These are phyloP conservation scores for Puffinus mauretanicus DNA, from an alignment of 2,113 vertebrate species.

Conservation along the genomic window DNA sequence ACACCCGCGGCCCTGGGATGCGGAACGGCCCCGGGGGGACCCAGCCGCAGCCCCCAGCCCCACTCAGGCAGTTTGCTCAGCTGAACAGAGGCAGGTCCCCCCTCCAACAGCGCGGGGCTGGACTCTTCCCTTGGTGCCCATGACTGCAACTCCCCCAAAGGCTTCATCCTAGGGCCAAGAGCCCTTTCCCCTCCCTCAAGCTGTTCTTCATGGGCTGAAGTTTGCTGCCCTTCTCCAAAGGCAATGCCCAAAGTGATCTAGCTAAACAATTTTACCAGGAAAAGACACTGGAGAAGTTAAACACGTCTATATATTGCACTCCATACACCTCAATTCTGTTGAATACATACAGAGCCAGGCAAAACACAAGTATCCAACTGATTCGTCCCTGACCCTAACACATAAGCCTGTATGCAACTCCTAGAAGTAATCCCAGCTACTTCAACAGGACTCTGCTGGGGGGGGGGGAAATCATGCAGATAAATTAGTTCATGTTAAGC, in stretches of 20 bases:
- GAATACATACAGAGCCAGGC: not conserved
- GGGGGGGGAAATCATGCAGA: not conserved
- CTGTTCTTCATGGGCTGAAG: not conserved
- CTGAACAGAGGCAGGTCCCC: not conserved
- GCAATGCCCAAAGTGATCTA: not conserved
- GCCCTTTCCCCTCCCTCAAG: not conserved
- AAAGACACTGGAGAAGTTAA: not conserved
- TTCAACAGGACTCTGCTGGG: not conserved
- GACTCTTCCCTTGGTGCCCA: too few species aligned
- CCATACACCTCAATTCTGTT: not conserved
- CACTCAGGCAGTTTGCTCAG: rapidly evolving
- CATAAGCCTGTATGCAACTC: not conserved
- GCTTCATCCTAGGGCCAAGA: rapidly evolving
- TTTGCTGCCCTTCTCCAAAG: not conserved
- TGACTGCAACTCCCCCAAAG: not conserved
- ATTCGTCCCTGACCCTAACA: not conserved
- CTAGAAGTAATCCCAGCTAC: not conserved
- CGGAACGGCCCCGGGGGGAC: rapidly evolving
- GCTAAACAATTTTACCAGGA: not conserved
- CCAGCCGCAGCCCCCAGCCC: rapidly evolving
- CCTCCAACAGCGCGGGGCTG: rapidly evolving
- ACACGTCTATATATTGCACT: not conserved
- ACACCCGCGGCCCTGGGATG: not conserved
- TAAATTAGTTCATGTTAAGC: not conserved
- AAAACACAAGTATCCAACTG: not conserved